Evolutionary conservation across 1,140 invertebrate genomes (phyloP).

Genomic region (Aethina tumida): DNA sequence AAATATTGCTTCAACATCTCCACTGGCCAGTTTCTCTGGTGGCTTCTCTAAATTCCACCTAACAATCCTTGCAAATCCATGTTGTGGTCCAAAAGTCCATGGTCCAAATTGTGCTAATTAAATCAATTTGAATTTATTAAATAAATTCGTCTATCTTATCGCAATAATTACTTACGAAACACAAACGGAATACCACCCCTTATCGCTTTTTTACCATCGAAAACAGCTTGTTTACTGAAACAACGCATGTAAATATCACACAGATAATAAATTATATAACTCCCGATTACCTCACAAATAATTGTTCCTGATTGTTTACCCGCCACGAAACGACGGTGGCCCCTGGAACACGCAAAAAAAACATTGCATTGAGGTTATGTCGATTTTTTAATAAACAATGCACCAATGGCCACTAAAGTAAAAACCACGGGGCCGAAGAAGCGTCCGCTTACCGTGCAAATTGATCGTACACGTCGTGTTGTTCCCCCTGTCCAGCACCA

Average conservation of each 20-base stretch:
- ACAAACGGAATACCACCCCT: constrained; percentile 91
- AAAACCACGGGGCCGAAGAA: constrained; percentile 3
- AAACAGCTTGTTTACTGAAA: constrained; percentile 84
- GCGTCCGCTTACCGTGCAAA: constrained; percentile 69
- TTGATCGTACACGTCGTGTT: constrained; percentile 92
- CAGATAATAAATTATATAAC: not conserved
- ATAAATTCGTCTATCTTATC: constrained; percentile 1
- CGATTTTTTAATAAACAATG: constrained; percentile 15
- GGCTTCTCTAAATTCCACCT: constrained; percentile 84
- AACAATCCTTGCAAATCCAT: constrained; percentile 87
- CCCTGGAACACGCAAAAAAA: constrained; percentile 47
- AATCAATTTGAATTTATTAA: constrained; percentile 6
- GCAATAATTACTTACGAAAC: constrained; percentile 72
- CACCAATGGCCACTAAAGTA: constrained; percentile 2
- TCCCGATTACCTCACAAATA: constrained; percentile 77
- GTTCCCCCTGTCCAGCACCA: constrained; percentile 86
- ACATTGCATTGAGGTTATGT: constrained; percentile 32
- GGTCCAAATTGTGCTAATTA: constrained; percentile 83
- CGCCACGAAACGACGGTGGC: constrained; percentile 90
- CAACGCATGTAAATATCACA: constrained; percentile 1
- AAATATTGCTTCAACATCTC: constrained; percentile 85
- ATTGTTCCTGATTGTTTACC: constrained; percentile 88
- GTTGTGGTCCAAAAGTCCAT: constrained; percentile 86
- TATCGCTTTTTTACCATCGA: constrained; percentile 91
- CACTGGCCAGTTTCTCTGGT: constrained; percentile 74